These are phyloP conservation scores for Boleophthalmus pectinirostris DNA, from an alignment of 2,113 vertebrate species.

Conservation along the genomic window DNA sequence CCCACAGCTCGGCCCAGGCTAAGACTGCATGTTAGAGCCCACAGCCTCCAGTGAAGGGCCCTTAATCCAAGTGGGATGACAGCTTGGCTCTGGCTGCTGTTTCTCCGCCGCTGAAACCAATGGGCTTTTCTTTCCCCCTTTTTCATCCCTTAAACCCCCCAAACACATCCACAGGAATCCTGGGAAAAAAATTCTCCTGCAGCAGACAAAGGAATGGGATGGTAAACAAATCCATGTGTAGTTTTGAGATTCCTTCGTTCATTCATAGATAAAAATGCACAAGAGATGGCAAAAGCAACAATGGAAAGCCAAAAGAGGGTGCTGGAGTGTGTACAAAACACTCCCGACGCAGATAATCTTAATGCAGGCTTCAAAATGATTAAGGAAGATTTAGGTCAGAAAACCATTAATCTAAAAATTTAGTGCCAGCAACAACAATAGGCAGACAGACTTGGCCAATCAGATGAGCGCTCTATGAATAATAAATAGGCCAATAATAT, in stretches of 20 bases:
- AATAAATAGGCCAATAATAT: constrained; percentile 47
- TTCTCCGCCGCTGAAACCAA: constrained; percentile 73
- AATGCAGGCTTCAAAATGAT: constrained; percentile 67
- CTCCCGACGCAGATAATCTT: constrained; percentile 74
- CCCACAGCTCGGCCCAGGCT: constrained; percentile 50
- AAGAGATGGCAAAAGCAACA: constrained; percentile 35
- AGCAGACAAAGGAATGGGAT: constrained; percentile 58
- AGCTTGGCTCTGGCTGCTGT: constrained; percentile 69
- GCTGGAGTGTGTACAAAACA: constrained; percentile 59
- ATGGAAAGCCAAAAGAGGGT: constrained; percentile 16
- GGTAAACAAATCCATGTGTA: constrained; percentile 67
- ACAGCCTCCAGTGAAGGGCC: constrained; percentile 65
- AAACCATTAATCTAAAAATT: constrained; percentile 76
- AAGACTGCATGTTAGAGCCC: constrained; percentile 62
- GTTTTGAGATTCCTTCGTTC: constrained; percentile 50
- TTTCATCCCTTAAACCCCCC: constrained; percentile 64
- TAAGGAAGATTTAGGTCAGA: constrained; percentile 79
- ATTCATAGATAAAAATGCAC: constrained; percentile 44
- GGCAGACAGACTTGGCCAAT: constrained; percentile 46
- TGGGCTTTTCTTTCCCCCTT: constrained; percentile 72
- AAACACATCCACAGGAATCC: constrained; percentile 66
- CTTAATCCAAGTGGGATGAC: constrained; percentile 77
- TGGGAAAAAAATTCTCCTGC: constrained; percentile 50
- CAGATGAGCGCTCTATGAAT: constrained; percentile 27
- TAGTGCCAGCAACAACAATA: constrained; percentile 39